Percentiles rank a stretch among this genome's conserved stretches.
phyloP scores from a whole-genome alignment of 2,888 invertebrate species.

The Rutpela maculata region DNA sequence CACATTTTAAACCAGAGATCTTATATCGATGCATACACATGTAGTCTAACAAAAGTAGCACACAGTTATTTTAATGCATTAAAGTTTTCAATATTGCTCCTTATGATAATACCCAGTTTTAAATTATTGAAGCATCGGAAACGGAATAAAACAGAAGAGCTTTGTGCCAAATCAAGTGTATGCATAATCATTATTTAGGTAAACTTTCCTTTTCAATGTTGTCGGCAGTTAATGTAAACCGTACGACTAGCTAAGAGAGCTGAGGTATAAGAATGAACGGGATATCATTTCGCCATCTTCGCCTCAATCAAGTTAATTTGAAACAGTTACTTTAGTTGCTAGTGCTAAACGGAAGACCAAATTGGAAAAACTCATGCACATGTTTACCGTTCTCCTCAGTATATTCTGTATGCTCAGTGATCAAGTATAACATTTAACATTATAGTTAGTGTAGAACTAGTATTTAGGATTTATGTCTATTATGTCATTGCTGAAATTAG shows the following conservation, averaged over 20 bases:
- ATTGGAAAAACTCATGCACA: conserved; percentile 45
- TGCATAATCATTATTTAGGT: not conserved
- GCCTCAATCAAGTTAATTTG: conserved; percentile 52
- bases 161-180: not conserved
- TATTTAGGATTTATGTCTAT: not conserved
- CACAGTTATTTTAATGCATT: too few species aligned
- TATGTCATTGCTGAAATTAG: too few species aligned
- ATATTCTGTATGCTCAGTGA: conserved; percentile 25
- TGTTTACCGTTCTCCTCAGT: conserved; percentile 31
- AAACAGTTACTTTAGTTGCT: conserved; percentile 57
- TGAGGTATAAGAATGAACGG: conserved; percentile 44
- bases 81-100: too few species aligned
- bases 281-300: conserved; percentile 46
- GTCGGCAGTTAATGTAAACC: conserved; percentile 5
- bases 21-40: too few species aligned
- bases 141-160: not conserved
- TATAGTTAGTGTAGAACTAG: not conserved
- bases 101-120: too few species aligned
- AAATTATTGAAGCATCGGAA: too few species aligned
- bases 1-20: too few species aligned
- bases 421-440: conserved; percentile 21
- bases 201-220: conserved; percentile 51
- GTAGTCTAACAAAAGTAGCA: too few species aligned
- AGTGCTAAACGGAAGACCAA: conserved; percentile 52
- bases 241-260: conserved; percentile 5